Evolutionary conservation across 92 coral and sea anemone species (phyloP).

Genomic region (Zoanthus gigantus): DNA sequence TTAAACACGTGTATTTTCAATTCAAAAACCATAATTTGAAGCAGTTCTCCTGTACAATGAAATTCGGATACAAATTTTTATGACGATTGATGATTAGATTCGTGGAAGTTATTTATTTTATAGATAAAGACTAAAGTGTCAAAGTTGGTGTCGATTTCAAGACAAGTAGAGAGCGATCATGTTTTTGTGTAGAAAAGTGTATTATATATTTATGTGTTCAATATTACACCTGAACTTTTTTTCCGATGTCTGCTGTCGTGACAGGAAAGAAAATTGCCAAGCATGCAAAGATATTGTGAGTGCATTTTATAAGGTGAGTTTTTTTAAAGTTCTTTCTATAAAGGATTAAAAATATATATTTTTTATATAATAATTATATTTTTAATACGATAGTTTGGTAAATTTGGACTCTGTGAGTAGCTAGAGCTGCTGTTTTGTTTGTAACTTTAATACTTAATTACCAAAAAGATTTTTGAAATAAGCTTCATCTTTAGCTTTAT

Average conservation of each 20-base stretch:
- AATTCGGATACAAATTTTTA: neutral
- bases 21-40: neutral
- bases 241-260: conserved; percentile 54
- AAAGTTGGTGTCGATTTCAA: conserved; percentile 4
- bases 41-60: conserved; percentile 5
- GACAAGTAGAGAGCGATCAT: neutral
- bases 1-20: conserved; percentile 34
- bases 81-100: neutral
- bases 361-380: too few relatives aligned
- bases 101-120: neutral
- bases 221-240: conserved; percentile 62
- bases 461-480: too few relatives aligned
- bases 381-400: too few relatives aligned
- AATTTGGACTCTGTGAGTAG: too few relatives aligned
- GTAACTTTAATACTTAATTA: too few relatives aligned
- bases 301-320: conserved; percentile 90
- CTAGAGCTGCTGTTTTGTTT: too few relatives aligned
- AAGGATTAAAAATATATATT: too few relatives aligned
- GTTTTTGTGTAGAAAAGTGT: conserved; percentile 45
- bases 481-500: too few relatives aligned
- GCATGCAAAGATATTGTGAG: conserved; percentile 90
- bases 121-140: neutral
- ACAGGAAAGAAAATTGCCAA: conserved; percentile 85
- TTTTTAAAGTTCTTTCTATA: too few relatives aligned
- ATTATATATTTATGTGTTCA: conserved; percentile 54